Base-by-base conservation (phyloP, 2,888 invertebrate species). In the Lobophora halterata region DNA sequence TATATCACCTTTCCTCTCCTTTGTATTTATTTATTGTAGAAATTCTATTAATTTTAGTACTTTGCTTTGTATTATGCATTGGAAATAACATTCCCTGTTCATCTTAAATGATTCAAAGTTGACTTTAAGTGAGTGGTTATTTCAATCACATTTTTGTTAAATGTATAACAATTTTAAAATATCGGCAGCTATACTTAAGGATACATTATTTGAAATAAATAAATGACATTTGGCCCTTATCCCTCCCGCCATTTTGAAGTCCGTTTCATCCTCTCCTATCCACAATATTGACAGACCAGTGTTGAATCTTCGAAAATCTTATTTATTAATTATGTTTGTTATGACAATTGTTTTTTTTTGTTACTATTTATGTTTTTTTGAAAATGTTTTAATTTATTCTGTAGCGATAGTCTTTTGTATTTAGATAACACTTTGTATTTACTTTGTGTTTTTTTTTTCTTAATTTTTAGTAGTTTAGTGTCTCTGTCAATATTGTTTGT, bases 271-370 rank as follows among this genome's bases (percentile, higher is more conserved):
- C 48, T 41, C 16, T 58, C 72, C 69, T 21, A 43, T 54, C 61
- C 64, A 70, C 88, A 87, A 88, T 88, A 88, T 88, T 88, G 88
- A 88, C 88, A 88, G 88, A 68, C 83, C 88, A 77, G 87, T 87
- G 88, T 88, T 88, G 87, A 78, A 75, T 80, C 78, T 78, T 75
- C 75, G 61, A 61, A 50, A 54, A 86, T 74, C 76, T 63, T 81
- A 77, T 83, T 80, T 83, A 79, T 83, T 73, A 57, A 35, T 42
- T 73, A 71, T 71, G 75, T 68, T 82, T 87, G 85, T 87, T 87
- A 70, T 76, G 72, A 55, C 64, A 62, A 70, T 81, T 80, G 67
- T 76, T 72, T 79, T 76, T 72, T 79, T 80, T 86, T 82, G 78
- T 82, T 82, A 76, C 65, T 80, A 78, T 80, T 81, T 83, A 76